Evolutionary conservation across 2,888 invertebrate species (phyloP), one percentile per base, ranked within the genome.

Genomic region (Argyresthia albistria): DNA sequence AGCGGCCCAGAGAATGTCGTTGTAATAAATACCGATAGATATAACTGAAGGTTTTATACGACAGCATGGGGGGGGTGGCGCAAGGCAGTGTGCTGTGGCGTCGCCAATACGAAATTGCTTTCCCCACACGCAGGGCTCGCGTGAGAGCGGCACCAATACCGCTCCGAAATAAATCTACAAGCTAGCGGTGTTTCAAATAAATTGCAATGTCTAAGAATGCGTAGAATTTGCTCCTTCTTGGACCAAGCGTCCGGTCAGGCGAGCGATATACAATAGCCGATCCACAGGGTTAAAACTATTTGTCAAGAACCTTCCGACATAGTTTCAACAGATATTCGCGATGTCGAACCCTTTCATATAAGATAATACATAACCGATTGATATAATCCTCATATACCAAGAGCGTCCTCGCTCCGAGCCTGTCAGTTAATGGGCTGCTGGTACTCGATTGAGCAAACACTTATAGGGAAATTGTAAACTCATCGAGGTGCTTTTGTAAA

Each of bases 161-260:
- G 63, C 66, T 64, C 66, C 69, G 79, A 82, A 82, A 83, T 79
- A 80, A 82, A 83, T 80, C 79, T 81, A 74, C 75, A 69, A 71
- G 71, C 3, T 25, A 25, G 70, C 69, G 66, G 75, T 74, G 73
- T 73, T 76, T 72, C 67, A 69, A 78, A 80, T 82, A 80, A 79
- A 82, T 81, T 77, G 78, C 76, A 61, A 75, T 73, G 74, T 76
- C 69, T 74, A 75, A 73, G 73, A 71, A 76, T 73, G 67, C 65
- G 63, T 69, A 70, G 73, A 72, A 73, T 76, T 74, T 69, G 63
- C 46, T 52, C 53, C 53, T 55, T 46, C 50, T 51, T 39, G 35
- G n/a, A 36, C 52, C 25, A 46, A 50, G 39, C 39, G 39, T 39
- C 10, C 39, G 39, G 39, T n/a, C 25, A 25, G 39, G 39, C 39